These are phyloP conservation scores for Saccostrea cuccullata DNA, from an alignment of 1,140 invertebrate genomes.

Conservation along the genomic window DNA sequence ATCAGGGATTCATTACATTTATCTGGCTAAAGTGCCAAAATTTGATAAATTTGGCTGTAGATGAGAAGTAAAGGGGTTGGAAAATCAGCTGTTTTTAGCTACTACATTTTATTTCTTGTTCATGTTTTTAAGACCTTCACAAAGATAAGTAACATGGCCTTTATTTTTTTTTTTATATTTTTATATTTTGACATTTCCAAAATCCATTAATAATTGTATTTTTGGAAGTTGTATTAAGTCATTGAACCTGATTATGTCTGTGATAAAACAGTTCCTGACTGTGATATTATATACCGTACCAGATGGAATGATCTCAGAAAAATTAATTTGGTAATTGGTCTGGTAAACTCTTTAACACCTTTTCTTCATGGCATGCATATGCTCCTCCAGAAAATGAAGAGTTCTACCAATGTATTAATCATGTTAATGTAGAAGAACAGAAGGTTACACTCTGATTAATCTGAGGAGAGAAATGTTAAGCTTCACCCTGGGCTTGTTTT, in stretches of 20 bases:
- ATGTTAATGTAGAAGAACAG: background rate
- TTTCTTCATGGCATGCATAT: background rate
- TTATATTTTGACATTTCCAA: background rate
- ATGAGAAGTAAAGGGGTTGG: background rate
- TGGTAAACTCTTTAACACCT: background rate
- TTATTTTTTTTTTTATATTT: background rate
- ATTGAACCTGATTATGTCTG: background rate
- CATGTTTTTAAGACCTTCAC: background rate
- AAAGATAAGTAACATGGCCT: background rate
- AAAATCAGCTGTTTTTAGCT: background rate
- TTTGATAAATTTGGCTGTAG: background rate
- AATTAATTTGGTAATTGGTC: background rate
- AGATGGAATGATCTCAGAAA: background rate
- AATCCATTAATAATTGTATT: background rate
- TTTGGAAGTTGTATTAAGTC: background rate
- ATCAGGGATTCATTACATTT: background rate
- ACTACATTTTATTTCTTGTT: background rate
- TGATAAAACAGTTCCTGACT: background rate
- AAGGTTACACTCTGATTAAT: background rate
- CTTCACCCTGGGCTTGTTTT: background rate
- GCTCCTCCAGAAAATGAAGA: background rate
- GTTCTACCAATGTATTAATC: background rate
- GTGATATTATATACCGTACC: background rate
- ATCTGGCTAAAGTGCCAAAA: background rate
- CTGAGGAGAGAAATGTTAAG: background rate